phyloP scores from a whole-genome alignment of 2,888 invertebrate genomes.

The Oxyteleia sp. region DNA sequence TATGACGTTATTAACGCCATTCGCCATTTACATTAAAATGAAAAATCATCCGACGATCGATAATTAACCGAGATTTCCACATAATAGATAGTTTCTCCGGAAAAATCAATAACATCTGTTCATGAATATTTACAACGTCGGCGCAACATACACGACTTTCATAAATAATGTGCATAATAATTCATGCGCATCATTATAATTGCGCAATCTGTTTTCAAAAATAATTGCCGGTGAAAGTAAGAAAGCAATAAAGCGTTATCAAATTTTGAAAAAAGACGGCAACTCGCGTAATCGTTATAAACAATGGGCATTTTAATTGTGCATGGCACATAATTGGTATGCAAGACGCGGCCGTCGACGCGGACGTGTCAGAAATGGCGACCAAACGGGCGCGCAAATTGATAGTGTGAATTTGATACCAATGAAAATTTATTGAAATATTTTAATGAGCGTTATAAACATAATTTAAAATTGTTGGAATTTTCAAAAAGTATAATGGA shows the following conservation, averaged over 20 bases:
- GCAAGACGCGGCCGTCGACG: slow-evolving; percentile 6
- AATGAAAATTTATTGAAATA: too few species aligned
- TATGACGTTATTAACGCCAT: too few species aligned
- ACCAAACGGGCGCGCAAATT: not conserved
- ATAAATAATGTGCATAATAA: slow-evolving; percentile 4
- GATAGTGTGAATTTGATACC: too few species aligned
- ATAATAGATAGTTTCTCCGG: slow-evolving; percentile 4
- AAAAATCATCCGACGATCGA: too few species aligned
- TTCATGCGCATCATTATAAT: slow-evolving; percentile 27
- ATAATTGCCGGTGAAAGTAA: slow-evolving; percentile 17
- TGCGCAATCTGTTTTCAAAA: slow-evolving; percentile 26
- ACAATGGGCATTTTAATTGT: slow-evolving; percentile 10
- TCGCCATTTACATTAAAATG: too few species aligned
- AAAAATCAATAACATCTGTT: slow-evolving; percentile 5
- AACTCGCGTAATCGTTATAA: slow-evolving; percentile 18
- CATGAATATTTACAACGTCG: slow-evolving; percentile 17
- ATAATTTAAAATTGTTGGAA: too few species aligned
- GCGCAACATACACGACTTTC: slow-evolving; percentile 1
- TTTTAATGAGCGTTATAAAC: too few species aligned
- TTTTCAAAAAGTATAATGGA: too few species aligned
- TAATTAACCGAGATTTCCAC: not conserved
- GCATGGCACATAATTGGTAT: slow-evolving; percentile 9
- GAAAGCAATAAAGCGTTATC: slow-evolving; percentile 20
- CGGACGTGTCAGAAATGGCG: slow-evolving; percentile 4
- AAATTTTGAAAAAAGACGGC: not conserved